Evolutionary conservation across 1,140 invertebrate species (phyloP).

Genomic region (Drosophila kurseongensis): DNA sequence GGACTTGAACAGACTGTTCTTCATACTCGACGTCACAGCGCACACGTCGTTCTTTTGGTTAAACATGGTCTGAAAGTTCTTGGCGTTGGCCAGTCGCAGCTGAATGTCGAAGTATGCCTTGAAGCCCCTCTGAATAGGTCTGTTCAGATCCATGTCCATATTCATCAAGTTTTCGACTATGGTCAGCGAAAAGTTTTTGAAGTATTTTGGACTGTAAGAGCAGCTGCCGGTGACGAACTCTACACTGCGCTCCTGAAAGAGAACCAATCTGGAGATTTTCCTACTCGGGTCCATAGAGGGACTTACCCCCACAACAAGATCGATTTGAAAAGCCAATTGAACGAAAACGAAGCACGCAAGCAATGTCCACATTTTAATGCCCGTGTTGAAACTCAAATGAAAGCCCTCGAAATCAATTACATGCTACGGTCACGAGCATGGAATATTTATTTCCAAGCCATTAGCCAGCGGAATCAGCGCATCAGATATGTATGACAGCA

Average conservation of each 20-base stretch:
- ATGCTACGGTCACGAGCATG: no score
- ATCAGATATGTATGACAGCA: slow-evolving; percentile 44
- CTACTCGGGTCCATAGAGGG: rapidly evolving
- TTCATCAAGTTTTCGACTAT: slow-evolving; percentile 44
- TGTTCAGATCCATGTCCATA: slow-evolving; percentile 57
- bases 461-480: slow-evolving; percentile 21
- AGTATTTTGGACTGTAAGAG: slow-evolving; percentile 53
- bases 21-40: slow-evolving; percentile 43
- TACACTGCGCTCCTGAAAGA: slow-evolving; percentile 55
- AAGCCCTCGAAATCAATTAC: slow-evolving; percentile 10
- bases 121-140: slow-evolving; percentile 51
- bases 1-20: slow-evolving; percentile 59
- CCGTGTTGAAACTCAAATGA: slow-evolving; percentile 32
- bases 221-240: slow-evolving; percentile 30
- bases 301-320: slow-evolving; percentile 20
- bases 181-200: slow-evolving; percentile 54
- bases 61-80: slow-evolving; percentile 65
- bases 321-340: not conserved
- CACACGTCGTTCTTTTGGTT: slow-evolving; percentile 60
- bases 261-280: not conserved
- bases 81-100: slow-evolving; percentile 65
- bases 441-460: slow-evolving; percentile 36
- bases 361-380: slow-evolving; percentile 38
- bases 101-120: slow-evolving; percentile 62
- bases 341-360: slow-evolving; percentile 2